These are phyloP conservation scores for Rhadina sibilatrix DNA, from an alignment of 2,113 vertebrate species.

Conservation along the genomic window DNA sequence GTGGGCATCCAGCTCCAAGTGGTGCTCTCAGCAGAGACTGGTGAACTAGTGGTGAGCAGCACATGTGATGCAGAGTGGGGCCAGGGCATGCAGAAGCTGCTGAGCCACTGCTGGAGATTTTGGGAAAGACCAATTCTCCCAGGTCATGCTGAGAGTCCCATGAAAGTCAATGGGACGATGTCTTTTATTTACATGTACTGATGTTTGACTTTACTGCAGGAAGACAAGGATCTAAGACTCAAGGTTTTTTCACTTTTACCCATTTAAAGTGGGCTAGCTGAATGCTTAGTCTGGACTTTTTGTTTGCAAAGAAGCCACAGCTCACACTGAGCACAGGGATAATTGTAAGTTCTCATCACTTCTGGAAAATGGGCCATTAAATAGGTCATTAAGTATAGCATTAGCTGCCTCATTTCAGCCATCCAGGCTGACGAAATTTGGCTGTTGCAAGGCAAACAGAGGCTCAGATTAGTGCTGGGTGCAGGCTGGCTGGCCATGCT, in stretches of 20 bases:
- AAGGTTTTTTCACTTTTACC: neutral
- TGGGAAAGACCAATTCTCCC: neutral
- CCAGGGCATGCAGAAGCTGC: neutral
- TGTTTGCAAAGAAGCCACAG: neutral
- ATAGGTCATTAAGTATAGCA: constrained; percentile 44
- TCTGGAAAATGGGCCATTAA: constrained; percentile 50
- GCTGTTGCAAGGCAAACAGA: constrained; percentile 10
- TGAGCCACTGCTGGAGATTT: neutral
- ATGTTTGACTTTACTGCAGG: neutral
- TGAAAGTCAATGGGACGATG: neutral
- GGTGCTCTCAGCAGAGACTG: neutral
- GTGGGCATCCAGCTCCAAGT: neutral
- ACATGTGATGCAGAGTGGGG: neutral
- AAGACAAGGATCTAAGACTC: neutral
- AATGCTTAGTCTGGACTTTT: neutral
- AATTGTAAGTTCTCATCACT: constrained; percentile 30
- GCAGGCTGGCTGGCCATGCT: neutral
- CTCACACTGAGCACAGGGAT: neutral
- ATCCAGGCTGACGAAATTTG: neutral
- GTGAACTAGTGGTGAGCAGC: neutral
- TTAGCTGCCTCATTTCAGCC: constrained; percentile 37
- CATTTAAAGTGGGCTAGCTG: neutral
- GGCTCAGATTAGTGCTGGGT: neutral
- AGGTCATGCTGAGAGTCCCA: neutral
- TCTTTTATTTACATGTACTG: neutral